A percentile compares a stretch with the other conserved stretches of the same genome.
phyloP scores from a whole-genome alignment of 2,888 invertebrate species.

The Iselma pallidipennis region DNA sequence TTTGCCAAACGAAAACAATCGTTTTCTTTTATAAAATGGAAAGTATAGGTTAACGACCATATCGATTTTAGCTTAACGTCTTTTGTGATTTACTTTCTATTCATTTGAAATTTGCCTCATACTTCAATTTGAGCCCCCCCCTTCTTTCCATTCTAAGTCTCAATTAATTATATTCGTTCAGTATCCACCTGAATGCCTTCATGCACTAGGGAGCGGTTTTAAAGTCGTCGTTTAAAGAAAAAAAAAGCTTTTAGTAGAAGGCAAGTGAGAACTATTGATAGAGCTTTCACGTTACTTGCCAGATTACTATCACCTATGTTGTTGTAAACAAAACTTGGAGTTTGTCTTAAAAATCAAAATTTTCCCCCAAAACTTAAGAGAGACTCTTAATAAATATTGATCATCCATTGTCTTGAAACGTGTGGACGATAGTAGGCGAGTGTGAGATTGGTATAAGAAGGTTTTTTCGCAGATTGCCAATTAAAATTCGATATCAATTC shows the following conservation, averaged over 20 bases:
- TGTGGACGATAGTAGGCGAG: background rate
- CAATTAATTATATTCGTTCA: conserved; percentile 28
- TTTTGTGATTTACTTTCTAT: conserved; percentile 35
- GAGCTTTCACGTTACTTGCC: conserved; percentile 14
- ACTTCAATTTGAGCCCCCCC: background rate
- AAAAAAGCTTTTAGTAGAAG: background rate
- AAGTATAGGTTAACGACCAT: conserved; percentile 30
- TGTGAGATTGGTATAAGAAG: conserved; percentile 4
- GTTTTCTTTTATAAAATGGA: conserved; percentile 26
- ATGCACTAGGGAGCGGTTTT: background rate
- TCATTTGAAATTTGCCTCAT: conserved; percentile 25
- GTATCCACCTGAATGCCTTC: conserved; percentile 21
- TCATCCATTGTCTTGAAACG: background rate
- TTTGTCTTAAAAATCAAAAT: background rate
- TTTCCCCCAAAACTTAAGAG: background rate
- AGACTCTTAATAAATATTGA: background rate
- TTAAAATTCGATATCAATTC: conserved; percentile 15
- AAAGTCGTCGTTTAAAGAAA: background rate
- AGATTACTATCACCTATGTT: conserved; percentile 10
- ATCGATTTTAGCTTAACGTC: conserved; percentile 35
- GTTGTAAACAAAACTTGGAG: conserved; percentile 10
- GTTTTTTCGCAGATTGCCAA: conserved; percentile 7
- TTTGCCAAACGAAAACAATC: conserved; percentile 30
- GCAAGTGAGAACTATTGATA: background rate
- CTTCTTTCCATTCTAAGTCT: conserved; percentile 20